Evolutionary conservation across 2,113 vertebrate genomes (phyloP).

Genomic region (Patagioenas fasciata): DNA sequence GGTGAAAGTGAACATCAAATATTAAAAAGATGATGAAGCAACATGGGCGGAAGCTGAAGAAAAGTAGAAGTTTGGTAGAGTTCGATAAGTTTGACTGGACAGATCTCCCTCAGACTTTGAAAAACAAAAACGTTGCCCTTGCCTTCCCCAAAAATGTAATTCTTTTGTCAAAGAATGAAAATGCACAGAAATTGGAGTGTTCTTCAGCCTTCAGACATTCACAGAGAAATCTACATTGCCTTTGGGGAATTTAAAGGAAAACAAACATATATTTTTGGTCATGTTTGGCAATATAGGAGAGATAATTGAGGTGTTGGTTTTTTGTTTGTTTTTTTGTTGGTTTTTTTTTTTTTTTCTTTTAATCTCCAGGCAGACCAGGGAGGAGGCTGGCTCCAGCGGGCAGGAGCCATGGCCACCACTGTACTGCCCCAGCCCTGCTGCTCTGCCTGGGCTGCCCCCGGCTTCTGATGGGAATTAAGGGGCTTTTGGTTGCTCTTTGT

Average conservation of each 20-base stretch:
- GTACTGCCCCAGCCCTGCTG: background rate
- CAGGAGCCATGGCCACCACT: fast-evolving
- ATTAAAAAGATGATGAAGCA: background rate
- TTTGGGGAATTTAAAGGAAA: background rate
- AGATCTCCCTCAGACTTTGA: background rate
- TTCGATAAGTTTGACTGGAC: background rate
- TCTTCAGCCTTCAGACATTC: background rate
- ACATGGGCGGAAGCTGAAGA: background rate
- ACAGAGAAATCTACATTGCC: background rate
- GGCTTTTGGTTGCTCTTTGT: background rate
- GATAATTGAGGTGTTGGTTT: no score
- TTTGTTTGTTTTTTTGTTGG: no score
- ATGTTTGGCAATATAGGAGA: background rate
- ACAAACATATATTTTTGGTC: background rate
- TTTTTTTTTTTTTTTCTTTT: background rate
- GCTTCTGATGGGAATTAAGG: background rate
- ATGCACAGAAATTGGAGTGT: fast-evolving
- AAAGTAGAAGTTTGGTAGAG: background rate
- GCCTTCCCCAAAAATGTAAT: background rate
- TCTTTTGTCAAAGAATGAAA: background rate
- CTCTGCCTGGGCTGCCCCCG: background rate
- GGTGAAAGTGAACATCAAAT: background rate
- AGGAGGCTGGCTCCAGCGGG: background rate
- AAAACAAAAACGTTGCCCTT: background rate
- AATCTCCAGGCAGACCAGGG: background rate